Evolutionary conservation across 92 coral and sea anemone genomes (phyloP), one percentile per base, ranked within the genome.

Genomic region (Actinostola sp.): DNA sequence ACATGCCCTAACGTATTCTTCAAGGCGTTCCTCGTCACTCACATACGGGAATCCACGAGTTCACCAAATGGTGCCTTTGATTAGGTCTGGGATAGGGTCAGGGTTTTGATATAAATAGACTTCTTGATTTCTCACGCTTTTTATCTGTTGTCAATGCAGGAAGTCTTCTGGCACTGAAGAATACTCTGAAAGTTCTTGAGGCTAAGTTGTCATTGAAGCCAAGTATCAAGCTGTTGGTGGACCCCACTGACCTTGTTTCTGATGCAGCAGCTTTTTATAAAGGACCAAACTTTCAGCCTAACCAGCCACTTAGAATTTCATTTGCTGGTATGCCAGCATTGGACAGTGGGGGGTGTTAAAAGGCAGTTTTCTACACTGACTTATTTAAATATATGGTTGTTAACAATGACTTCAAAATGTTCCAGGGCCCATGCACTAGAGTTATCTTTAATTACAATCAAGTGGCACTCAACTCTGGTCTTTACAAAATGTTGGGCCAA

Each of bases 341-440:
- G 41, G 88, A 77, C 63, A 70, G 83, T 28, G 91, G 91, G n/a
- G 56, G 96, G 89, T 23, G 88, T 89, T 6, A 45, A 61, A 42
- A 73, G 91, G 44, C 89, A 89, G 71, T 77, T 85, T n/a, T n/a
- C n/a, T 85, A 66, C 55, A 65, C 85, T 33, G 86, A 82, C 57
- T 36, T 81, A 28, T 85, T 81, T 42, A 63, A 78, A 31, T 62
- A 73, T 28, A 33, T 89, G 32, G 71, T 38, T 13, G 34, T 16
- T 26, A 53, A 31, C 8, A 64, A 64, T 35, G n/a, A 53, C 2
- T 34, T 68, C 57, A 31, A 45, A 36, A 32, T 82, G 31, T 82
- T 82, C 50, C 52, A 82, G 66, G 87, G 82, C 29, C 87, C 87
- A 2, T 20, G 55, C 6, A 66, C 57, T 17, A 57, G 81, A 44